Base-by-base conservation (phyloP, 1,140 invertebrate genomes). In the Gonioctena quinquepunctata region DNA sequence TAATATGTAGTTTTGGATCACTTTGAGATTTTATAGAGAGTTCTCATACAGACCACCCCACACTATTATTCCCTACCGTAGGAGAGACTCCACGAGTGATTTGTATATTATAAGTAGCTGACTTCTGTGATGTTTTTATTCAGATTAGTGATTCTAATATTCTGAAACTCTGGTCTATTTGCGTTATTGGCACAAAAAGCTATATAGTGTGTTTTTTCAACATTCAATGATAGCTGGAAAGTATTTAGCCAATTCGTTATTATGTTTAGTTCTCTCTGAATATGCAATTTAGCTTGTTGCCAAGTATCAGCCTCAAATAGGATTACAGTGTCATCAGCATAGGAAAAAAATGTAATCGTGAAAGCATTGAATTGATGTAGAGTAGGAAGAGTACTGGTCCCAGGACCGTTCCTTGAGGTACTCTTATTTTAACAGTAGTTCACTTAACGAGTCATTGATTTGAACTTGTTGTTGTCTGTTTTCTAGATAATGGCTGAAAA, bases 261-360 rank as follows among this genome's bases (percentile, higher is more conserved):
- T 28, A 67, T 59, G 22, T 42, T 54, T 18, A 54, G 2, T 19
- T 23, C 25, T 8, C n/a, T 25, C 49, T 54, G n/a, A 11, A 48
- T 49, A 16, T 25, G 42, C 2, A 3, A n/a, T 27, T 66, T 22
- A 13, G 48, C 21, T 54, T 66, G n/a, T 21, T n/a, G 8, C 64
- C 22, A 66, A 13, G 3, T 11, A 52, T 52, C 19, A 25, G 1
- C 64, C 16, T 21, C 26, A 19, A 28, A 28, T 28, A 4, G 3
- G 8, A 28, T 28, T 28, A 28, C 27, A 54, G 21, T 18, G 52
- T 68, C 66, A 28, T 68, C 66, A 26, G 66, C 66, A 62, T 49
- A 68, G 26, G 8, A 28, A 18, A 22, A 28, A 28, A 28, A 28
- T 28, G 3, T 28, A 8, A 28, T 28, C 3, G 27, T 28, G 27